These are phyloP conservation scores for Urocolius indicus DNA, from an alignment of 2,113 vertebrate species.

Conservation along the genomic window DNA sequence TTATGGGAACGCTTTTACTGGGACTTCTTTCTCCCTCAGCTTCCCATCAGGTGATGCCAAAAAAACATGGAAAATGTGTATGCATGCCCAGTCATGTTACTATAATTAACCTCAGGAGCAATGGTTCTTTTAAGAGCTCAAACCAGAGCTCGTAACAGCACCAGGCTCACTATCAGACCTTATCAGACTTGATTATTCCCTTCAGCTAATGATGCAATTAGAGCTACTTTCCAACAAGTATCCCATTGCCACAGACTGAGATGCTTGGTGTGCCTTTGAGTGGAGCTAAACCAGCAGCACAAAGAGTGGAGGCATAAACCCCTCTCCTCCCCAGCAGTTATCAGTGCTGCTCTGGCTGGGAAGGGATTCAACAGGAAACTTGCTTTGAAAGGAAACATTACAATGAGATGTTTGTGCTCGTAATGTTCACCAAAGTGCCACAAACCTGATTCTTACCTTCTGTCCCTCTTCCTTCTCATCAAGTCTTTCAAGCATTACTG, in stretches of 20 bases:
- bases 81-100: slow-evolving; percentile 13
- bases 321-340: not conserved
- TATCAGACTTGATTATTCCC: slow-evolving; percentile 10
- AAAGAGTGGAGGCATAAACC: not conserved
- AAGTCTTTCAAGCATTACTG: not conserved
- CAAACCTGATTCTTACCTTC: not conserved
- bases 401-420: too few species aligned
- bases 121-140: not conserved
- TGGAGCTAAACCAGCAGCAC: not conserved
- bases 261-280: not conserved
- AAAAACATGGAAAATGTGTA: slow-evolving; percentile 45
- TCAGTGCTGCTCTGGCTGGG: not conserved
- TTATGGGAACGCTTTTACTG: not conserved
- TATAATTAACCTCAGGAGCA: slow-evolving; percentile 27
- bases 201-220: not conserved
- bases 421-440: not conserved
- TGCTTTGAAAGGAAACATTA: not conserved
- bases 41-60: slow-evolving; percentile 45
- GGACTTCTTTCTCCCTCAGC: slow-evolving; percentile 1
- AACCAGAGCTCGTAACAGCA: not conserved
- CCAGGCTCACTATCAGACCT: not conserved
- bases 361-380: not conserved
- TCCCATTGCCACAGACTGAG: not conserved
- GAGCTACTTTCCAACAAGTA: not conserved
- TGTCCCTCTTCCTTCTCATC: not conserved